Conservation (phyloP, 1,140 invertebrate genomes). For the Aphidius ervi region DNA sequence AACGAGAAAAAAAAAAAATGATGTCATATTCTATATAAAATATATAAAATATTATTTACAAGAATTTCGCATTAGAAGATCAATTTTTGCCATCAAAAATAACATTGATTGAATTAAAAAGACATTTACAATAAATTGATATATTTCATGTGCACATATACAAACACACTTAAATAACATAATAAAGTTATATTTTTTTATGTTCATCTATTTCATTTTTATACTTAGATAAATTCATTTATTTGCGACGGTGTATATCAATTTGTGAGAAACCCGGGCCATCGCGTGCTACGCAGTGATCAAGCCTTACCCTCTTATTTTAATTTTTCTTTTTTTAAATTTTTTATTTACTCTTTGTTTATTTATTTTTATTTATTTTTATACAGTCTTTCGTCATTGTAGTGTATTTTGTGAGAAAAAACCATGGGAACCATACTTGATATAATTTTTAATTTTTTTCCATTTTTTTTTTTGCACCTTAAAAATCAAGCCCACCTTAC, state of each 20-base stretch:
- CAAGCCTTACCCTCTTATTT: conserved; percentile 6
- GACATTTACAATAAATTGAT: conserved; percentile 45
- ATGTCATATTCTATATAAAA: too few relatives aligned
- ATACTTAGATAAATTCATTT: conserved; percentile 13
- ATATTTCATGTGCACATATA: background rate
- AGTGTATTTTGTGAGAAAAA: conserved; percentile 13
- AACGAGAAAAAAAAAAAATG: too few relatives aligned
- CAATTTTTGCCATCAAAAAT: conserved; percentile 23
- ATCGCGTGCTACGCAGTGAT: conserved; percentile 12
- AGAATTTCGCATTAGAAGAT: conserved; percentile 52
- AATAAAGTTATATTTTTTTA: conserved; percentile 11
- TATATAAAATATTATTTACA: conserved; percentile 22
- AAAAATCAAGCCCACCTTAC: too few relatives aligned
- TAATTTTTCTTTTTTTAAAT: background rate
- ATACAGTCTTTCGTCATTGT: too few relatives aligned
- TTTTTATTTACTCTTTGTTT: too few relatives aligned
- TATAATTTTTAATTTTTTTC: background rate
- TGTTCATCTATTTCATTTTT: conserved; percentile 4
- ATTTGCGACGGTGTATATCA: conserved; percentile 9
- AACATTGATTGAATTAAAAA: conserved; percentile 53
- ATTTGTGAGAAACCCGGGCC: conserved; percentile 14
- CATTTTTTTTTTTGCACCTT: background rate
- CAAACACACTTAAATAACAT: too few relatives aligned
- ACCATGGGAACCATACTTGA: conserved; percentile 8
- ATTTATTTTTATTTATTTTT: too few relatives aligned